Evolutionary conservation across 2,888 invertebrate genomes (phyloP), one percentile per base, ranked within the genome.

Genomic region (Athalia rosae): DNA sequence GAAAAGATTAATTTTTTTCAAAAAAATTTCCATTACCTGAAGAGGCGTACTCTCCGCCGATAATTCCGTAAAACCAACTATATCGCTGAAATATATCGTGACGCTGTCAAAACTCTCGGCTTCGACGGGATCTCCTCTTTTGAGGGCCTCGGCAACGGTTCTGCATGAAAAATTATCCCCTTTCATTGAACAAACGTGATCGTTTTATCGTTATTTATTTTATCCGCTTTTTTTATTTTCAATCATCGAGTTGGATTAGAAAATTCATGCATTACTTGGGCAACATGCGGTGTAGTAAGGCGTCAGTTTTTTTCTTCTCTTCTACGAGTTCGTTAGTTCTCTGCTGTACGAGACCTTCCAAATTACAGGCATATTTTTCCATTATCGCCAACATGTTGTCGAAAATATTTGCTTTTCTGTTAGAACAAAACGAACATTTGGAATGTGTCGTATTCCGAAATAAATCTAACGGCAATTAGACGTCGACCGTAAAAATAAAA

Each of bases 361-460:
- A 89, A 89, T 97, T 96, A 61, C 95, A 95, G 0, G 97, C 96
- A 86, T 97, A 97, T 87, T 96, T 96, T 89, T 97, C 97, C 97
- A 97, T 97, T 88, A 97, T 96, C 0, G 95, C 93, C 80, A 97
- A 90, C 96, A 97, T 97, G 86, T 97, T 96, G 90, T 97, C 97
- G 86, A 96, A 96, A 81, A 96, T 96, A 84, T 96, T 96, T 3
- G 95, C 93, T 89, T 96, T 96, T 90, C 95, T 95, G 84, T 6
- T 85, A 80, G 50, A 58, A 63, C n/a, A 11, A 4, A 41, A 15
- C n/a, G 28, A 28, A 58, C 50, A 66, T 8, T 63, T n/a, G 9
- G 3, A 15, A 63, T 43, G 13, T 43, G n/a, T n/a, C 28, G 28
- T 28, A n/a, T n/a, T n/a, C n/a, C n/a, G n/a, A n/a, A 66, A 62